Conservation (phyloP, 2,888 invertebrate species). For the Drosophila mayaguana region DNA sequence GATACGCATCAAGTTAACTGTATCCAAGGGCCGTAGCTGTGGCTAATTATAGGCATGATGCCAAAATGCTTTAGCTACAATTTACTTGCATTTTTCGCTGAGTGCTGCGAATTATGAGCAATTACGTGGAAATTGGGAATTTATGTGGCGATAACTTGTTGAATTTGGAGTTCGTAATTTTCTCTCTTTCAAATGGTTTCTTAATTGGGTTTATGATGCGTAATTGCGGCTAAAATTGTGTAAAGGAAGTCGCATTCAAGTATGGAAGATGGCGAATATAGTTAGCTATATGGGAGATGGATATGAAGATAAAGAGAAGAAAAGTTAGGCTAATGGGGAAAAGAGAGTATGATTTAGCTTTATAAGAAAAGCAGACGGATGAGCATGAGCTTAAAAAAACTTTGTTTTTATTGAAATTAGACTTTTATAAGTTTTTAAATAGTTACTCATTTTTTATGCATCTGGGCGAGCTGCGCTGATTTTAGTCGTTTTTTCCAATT, state of each 20-base stretch:
- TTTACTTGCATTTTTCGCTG: constrained; percentile 18
- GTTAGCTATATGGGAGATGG: not conserved
- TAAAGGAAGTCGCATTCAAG: not conserved
- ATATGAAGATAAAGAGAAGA: not conserved
- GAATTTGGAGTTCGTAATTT: not conserved
- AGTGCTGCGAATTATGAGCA: constrained; percentile 29
- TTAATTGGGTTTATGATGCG: constrained; percentile 12
- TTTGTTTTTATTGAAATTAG: too few relatives aligned
- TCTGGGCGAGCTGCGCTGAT: too few relatives aligned
- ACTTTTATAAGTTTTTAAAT: too few relatives aligned
- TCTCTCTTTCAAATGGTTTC: constrained; percentile 1
- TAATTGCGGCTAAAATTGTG: constrained; percentile 13
- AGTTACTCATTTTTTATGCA: too few relatives aligned
- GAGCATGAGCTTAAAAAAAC: too few relatives aligned
- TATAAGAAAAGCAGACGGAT: too few relatives aligned
- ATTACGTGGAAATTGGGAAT: constrained; percentile 31
- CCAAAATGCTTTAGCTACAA: constrained; percentile 11
- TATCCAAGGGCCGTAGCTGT: constrained; percentile 15
- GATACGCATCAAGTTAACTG: constrained; percentile 21
- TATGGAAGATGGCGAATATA: not conserved
- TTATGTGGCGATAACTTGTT: constrained; percentile 40
- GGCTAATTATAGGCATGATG: constrained; percentile 40
- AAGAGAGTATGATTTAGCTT: too few relatives aligned
- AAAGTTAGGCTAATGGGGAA: too few relatives aligned
- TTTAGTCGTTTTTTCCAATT: too few relatives aligned